Evolutionary conservation across 2,113 vertebrate genomes (phyloP), one percentile per base, ranked within the genome.

Genomic region (Leucoraja erinaceus): DNA sequence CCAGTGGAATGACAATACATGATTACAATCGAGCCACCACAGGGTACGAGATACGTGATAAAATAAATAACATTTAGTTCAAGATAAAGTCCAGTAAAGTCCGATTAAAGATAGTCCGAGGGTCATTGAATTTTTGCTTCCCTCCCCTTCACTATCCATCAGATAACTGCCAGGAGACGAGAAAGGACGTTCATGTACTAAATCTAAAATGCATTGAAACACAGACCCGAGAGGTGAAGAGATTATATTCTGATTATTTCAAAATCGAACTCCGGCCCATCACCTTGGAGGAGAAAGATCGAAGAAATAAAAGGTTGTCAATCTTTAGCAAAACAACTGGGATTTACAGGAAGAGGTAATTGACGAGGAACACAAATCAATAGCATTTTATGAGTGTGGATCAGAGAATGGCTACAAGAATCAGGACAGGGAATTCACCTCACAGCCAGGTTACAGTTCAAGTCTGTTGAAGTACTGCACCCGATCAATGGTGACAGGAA

Each of bases 401-500:
- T 88, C 83, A 88, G 14, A 31, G 59, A 88, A 31, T 7, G n/a
- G 56, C 83, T 31, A n/a, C 83, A 31, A 59, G 59, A 88, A 56
- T 63, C 5, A 18, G 16, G 25, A 11, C 81, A 86, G 4, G n/a
- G 59, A 63, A 63, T 88, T 88, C 59, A 88, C 59, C 59, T 16
- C 59, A 9, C n/a, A 88, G n/a, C 28, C 14, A 33, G 59, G 1
- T 88, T 63, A 16, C 83, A 61, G 56, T 86, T 61, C 56, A 91
- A 25, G 63, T 72, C 54, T 72, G 88, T 91, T 91, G 66, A 91
- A 72, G 9, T 72, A 25, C 33, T 12, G 20, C 66, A 91, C 10
- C 22, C 22, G 22, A 91, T 91, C 31, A 91, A 72, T 91, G 11
- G 54, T 91, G 90, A 28, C 66, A 88, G n/a, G 72, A 91, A 91